These are phyloP conservation scores for Sinohyriopsis cumingii DNA, from an alignment of 2,888 invertebrate genomes.

Conservation along the genomic window DNA sequence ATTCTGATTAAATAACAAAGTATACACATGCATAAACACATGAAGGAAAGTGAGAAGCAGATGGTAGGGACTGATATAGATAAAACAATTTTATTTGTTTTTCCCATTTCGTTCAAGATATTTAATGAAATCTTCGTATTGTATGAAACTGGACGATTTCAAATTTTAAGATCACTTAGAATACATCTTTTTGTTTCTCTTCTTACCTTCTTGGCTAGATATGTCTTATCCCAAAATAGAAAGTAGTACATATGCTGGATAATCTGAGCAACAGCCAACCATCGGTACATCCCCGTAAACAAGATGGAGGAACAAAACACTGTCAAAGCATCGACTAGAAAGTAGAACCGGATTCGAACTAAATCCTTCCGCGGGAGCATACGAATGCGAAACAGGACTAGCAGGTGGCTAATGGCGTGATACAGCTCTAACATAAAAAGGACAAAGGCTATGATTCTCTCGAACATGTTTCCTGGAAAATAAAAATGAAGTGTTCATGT, in stretches of 20 bases:
- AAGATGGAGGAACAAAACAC: slow-evolving; percentile 55
- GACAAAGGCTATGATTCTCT: slow-evolving; percentile 29
- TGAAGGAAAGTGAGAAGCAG: too few species aligned
- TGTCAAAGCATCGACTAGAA: slow-evolving; percentile 57
- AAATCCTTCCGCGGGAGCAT: slow-evolving; percentile 62
- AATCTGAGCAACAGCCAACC: slow-evolving; percentile 57
- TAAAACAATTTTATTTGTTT: too few species aligned
- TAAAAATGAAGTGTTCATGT: too few species aligned
- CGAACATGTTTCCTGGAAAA: slow-evolving; percentile 6
- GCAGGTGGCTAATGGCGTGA: slow-evolving; percentile 55
- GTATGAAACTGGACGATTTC: too few species aligned
- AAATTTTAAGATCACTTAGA: too few species aligned
- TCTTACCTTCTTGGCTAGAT: slow-evolving; percentile 55
- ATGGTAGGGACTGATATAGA: too few species aligned
- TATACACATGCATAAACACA: too few species aligned
- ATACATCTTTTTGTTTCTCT: too few species aligned
- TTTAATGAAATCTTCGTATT: too few species aligned
- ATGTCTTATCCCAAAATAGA: slow-evolving; percentile 59
- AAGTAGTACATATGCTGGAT: slow-evolving; percentile 60
- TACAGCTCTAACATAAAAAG: slow-evolving; percentile 55
- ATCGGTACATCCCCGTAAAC: slow-evolving; percentile 52
- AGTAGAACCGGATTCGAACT: slow-evolving; percentile 58
- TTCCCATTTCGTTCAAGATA: too few species aligned
- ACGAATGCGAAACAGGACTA: slow-evolving; percentile 58
- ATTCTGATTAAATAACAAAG: too few species aligned